These are phyloP conservation scores for Metaphire vulgaris DNA, from an alignment of 1,140 invertebrate genomes.

Conservation along the genomic window DNA sequence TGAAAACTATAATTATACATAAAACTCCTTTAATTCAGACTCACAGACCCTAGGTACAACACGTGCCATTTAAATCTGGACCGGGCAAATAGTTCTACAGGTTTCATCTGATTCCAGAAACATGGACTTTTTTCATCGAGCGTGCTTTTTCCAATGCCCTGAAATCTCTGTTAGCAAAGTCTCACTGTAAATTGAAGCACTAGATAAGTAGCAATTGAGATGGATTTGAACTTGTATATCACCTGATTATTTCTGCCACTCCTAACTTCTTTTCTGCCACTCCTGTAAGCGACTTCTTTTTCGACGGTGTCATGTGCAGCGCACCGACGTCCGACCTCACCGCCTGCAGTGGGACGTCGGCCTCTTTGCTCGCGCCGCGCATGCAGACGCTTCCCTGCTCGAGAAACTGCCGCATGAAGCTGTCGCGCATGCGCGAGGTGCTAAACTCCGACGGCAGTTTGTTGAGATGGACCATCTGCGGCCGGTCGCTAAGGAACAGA, in stretches of 20 bases:
- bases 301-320: constrained; percentile 31
- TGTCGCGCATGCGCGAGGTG: constrained; percentile 92
- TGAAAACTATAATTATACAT: too few relatives aligned
- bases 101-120: too few relatives aligned
- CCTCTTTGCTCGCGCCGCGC: constrained; percentile 35
- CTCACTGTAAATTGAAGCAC: too few relatives aligned
- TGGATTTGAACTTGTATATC: too few relatives aligned
- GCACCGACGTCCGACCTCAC: constrained; percentile 35
- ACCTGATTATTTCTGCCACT: constrained; percentile 43
- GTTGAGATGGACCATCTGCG: constrained; percentile 93
- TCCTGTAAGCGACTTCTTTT: constrained; percentile 34
- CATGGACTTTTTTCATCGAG: too few relatives aligned
- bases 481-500: constrained; percentile 64
- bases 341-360: constrained; percentile 34
- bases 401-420: constrained; percentile 96
- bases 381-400: constrained; percentile 48
- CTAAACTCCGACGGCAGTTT: constrained; percentile 93
- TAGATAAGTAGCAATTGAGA: too few relatives aligned
- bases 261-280: constrained; percentile 43
- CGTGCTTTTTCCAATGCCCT: too few relatives aligned
- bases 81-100: too few relatives aligned
- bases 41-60: too few relatives aligned
- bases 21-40: too few relatives aligned
- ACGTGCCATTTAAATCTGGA: too few relatives aligned
- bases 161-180: too few relatives aligned